Evolutionary conservation across 2,797 vertebrate genomes (phyloP).

Genomic region (Caiman crocodilus): DNA sequence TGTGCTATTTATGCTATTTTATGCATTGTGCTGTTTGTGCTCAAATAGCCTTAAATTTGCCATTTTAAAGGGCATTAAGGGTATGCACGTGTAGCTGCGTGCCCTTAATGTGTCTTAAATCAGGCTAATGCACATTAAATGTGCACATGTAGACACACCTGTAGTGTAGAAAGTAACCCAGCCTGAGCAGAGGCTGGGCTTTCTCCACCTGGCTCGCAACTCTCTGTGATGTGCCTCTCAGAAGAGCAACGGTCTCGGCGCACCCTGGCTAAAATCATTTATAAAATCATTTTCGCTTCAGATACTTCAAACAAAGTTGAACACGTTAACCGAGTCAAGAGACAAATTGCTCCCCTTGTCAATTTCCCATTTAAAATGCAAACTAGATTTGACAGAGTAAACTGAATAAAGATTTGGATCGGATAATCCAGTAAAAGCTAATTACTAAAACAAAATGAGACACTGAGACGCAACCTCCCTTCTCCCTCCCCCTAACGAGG

Average conservation of each 20-base stretch:
- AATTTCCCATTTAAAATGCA: conserved; percentile 89
- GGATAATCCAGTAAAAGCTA: conserved; percentile 89
- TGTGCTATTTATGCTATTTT: too few species aligned
- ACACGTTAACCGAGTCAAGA: conserved; percentile 77
- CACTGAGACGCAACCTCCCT: conserved; percentile 67
- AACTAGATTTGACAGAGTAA: conserved; percentile 88
- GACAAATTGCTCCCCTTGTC: conserved; percentile 83
- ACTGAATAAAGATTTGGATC: conserved; percentile 84
- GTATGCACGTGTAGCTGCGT: too few species aligned
- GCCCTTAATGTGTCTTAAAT: too few species aligned
- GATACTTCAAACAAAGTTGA: conserved; percentile 58
- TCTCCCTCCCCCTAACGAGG: conserved; percentile 69
- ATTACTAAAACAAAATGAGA: conserved; percentile 86
- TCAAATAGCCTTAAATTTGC: too few species aligned
- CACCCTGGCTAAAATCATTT: neutral
- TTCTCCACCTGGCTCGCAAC: neutral
- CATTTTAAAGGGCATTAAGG: too few species aligned
- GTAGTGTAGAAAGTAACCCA: neutral
- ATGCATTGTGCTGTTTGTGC: too few species aligned
- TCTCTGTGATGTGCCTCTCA: neutral
- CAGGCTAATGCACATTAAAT: too few species aligned
- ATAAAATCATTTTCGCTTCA: neutral
- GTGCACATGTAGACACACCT: too few species aligned
- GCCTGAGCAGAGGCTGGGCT: neutral
- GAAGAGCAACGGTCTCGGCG: too few species aligned